These are phyloP conservation scores for Conger conger DNA, from an alignment of 2,113 vertebrate species.

Conservation along the genomic window DNA sequence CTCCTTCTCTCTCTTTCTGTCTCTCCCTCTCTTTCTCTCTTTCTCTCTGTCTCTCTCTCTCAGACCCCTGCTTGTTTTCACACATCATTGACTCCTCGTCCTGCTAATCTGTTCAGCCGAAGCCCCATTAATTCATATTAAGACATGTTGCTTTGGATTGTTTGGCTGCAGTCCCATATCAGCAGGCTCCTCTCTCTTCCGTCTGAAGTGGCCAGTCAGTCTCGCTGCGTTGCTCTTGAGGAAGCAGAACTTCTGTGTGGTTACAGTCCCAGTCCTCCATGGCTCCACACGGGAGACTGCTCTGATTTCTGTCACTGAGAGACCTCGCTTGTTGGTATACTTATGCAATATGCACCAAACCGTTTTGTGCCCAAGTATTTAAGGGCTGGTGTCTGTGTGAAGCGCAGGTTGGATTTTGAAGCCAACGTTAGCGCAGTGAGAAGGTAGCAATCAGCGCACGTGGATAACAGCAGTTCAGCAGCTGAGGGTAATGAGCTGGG, in stretches of 20 bases:
- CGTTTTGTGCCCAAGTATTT: background rate
- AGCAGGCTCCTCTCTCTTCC: background rate
- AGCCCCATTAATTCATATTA: slow-evolving; percentile 20
- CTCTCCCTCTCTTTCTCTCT: background rate
- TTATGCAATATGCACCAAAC: background rate
- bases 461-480: background rate
- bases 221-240: background rate
- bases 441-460: background rate
- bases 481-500: background rate
- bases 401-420: background rate
- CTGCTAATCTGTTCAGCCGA: background rate
- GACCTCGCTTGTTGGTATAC: background rate
- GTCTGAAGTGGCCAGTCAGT: background rate
- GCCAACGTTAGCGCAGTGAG: background rate
- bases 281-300: background rate
- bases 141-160: background rate
- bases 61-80: background rate
- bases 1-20: no score
- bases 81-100: slow-evolving; percentile 4
- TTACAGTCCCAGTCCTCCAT: background rate
- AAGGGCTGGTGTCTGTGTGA: background rate
- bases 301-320: background rate
- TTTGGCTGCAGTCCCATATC: background rate
- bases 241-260: background rate
- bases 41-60: background rate